Conservation (phyloP, 1,140 invertebrate species). For the Eulimnadia texana region DNA sequence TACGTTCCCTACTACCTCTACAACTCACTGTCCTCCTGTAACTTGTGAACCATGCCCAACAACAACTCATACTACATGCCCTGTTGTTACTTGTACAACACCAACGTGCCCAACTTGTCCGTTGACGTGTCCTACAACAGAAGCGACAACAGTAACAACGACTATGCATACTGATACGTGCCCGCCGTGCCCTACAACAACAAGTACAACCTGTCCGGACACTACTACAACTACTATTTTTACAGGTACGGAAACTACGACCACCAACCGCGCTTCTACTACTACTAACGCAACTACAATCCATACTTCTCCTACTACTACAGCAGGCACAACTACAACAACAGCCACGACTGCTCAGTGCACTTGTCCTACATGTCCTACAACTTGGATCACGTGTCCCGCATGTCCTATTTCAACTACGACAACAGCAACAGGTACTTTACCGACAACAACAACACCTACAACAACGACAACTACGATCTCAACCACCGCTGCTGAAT, state of each 20-base stretch:
- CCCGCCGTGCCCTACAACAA: neutral
- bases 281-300: neutral
- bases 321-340: too few species aligned
- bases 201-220: neutral
- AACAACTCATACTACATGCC: neutral
- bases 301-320: too few species aligned
- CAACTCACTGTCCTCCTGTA: neutral
- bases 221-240: neutral
- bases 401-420: too few species aligned
- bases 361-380: too few species aligned
- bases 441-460: too few species aligned
- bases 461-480: too few species aligned
- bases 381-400: too few species aligned
- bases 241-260: neutral
- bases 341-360: too few species aligned
- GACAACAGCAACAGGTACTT: too few species aligned
- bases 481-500: too few species aligned
- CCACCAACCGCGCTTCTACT: neutral
- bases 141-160: neutral
- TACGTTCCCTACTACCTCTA: neutral
- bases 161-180: neutral
- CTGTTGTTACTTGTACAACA: too few species aligned
- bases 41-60: neutral
- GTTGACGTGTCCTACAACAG: neutral
- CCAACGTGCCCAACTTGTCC: neutral